These are phyloP conservation scores for Carassius carassius DNA, from an alignment of 2,113 vertebrate species.

Conservation along the genomic window DNA sequence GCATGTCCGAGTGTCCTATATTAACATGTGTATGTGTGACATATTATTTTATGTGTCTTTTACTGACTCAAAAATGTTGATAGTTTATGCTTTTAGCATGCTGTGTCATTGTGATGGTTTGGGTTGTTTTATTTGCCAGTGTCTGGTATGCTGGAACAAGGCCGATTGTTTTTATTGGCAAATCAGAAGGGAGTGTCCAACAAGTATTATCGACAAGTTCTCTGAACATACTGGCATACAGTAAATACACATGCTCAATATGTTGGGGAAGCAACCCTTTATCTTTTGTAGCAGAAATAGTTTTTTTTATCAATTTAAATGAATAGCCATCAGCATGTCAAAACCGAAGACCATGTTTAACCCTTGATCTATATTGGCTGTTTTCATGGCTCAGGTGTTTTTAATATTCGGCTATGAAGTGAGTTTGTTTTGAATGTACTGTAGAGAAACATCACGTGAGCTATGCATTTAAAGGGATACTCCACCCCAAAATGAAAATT, in stretches of 20 bases:
- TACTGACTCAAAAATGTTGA: constrained; percentile 25
- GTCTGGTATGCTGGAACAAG: constrained; percentile 73
- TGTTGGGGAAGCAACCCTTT: constrained; percentile 45
- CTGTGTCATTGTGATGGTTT: constrained; percentile 20
- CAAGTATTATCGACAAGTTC: constrained; percentile 21
- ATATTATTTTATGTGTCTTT: background rate
- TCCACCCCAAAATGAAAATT: too few relatives aligned
- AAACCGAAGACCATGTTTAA: constrained; percentile 31
- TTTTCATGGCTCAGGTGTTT: constrained; percentile 68
- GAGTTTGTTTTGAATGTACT: constrained; percentile 20
- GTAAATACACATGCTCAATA: background rate
- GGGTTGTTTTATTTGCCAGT: constrained; percentile 75
- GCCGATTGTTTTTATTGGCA: constrained; percentile 52
- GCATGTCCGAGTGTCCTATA: constrained; percentile 1
- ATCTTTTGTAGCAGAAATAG: constrained; percentile 23
- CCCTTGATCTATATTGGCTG: constrained; percentile 60
- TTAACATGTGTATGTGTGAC: background rate
- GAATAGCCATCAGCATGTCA: constrained; percentile 57
- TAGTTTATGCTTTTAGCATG: background rate
- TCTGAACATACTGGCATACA: background rate
- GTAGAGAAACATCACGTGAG: background rate
- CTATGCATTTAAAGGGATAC: background rate
- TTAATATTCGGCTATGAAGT: constrained; percentile 16
- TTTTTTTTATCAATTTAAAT: constrained; percentile 18
- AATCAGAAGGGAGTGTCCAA: constrained; percentile 54